Evolutionary conservation across 2,888 invertebrate species (phyloP), one percentile per base, ranked within the genome.

Genomic region (Branchellion lobata): DNA sequence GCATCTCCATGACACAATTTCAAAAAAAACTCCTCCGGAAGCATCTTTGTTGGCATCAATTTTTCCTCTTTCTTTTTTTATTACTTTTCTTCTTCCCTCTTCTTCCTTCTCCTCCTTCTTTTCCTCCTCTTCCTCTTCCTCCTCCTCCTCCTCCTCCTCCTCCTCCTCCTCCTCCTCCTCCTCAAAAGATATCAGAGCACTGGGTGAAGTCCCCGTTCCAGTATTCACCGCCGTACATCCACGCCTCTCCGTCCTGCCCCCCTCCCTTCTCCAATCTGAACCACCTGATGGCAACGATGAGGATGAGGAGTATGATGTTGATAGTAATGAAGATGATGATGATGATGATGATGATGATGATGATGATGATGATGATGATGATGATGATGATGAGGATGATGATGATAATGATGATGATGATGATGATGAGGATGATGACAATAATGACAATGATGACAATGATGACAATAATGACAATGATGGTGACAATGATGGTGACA

Each of bases 141-240:
- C 40, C 40, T 40, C 40, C 40, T 40, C 14, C 40, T 40, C 40
- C 14, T 40, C 40, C 40, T 40, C 14, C 40, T 40, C 40, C 14
- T 40, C 40, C 14, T 40, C 40, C 40, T 40, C 40, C 40, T 40
- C 40, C 40, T 40, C 14, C 40, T 40, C 40, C 40, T 40, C 14
- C 40, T 40, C 40, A 92, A 86, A 91, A 92, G 84, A 93, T 91
- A 84, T 93, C 92, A 80, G 92, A 91, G 83, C 92, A 89, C 81
- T 91, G 90, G 53, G 90, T 88, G 87, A 92, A 94, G 87, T 93
- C 91, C 84, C 93, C 90, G 82, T 94, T 92, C 94, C 95, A 95
- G 87, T 95, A 95, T 53, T 92, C 91, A 0, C 93, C 93, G 84
- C 90, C 91, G 88, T 92, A 95, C 1, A 93, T 86, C 95, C 95